Evolutionary conservation across 2,113 vertebrate species (phyloP), one percentile per base, ranked within the genome.

Genomic region (Tringa solitaria): DNA sequence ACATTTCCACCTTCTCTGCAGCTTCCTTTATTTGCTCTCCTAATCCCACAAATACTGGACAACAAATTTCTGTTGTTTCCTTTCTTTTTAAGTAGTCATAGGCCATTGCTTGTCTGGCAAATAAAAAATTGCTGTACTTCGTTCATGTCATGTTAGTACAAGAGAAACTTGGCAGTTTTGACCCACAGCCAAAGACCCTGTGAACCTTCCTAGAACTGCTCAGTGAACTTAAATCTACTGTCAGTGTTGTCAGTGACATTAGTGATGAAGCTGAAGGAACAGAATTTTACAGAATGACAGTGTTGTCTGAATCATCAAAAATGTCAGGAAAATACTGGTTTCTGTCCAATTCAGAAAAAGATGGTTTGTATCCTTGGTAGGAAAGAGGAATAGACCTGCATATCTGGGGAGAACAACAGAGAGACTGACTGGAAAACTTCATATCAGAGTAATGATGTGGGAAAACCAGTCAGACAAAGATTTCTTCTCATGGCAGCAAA

Each of bases 51-150:
- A 72, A 45, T 73, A 51, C 45, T n/a, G 45, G 53, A 37, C 37
- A 33, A 68, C 73, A 75, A 75, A 46, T 28, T 30, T 60, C 18
- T 89, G 4, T 70, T 70, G 6, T 84, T 39, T 91, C 20, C 27
- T 87, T 90, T 94, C 12, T 43, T 68, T 61, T 84, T 48, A 82
- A 80, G 41, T 24, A 80, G 59, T 67, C 46, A 77, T 93, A 90
- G 70, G 12, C 53, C 39, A 45, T 70, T 91, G 37, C 46, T 78
- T 70, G 24, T 88, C 82, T 90, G 70, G 56, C 50, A 95, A 94
- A 93, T 88, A 85, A 84, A 91, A 87, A 80, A 94, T 91, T 91
- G 67, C 56, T 86, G 23, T 80, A 73, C 75, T 91, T 90, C 20
- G 0, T 86, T 96, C 79, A 67, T 67, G 85, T 93, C 96, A 72